Evolutionary conservation across 2,113 vertebrate species (phyloP), one percentile per base, ranked within the genome.

Genomic region (Saguinus imperator): DNA sequence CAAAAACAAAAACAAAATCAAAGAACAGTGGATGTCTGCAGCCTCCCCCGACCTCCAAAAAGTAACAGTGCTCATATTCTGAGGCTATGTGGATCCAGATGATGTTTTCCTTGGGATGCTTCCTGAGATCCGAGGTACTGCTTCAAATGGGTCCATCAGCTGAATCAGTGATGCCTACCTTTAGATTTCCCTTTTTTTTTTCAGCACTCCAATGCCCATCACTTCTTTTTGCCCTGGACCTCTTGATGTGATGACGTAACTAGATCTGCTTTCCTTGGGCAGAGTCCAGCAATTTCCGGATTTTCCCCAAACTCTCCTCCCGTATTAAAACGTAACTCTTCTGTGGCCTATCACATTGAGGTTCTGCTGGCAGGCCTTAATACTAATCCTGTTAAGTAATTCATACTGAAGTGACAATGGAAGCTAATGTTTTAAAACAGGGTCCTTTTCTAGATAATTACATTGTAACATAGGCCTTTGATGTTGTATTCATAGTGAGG

Each of bases 401-500:
- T 76, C n/a, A 95, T 90, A 89, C 11, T 43, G 57, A 82, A 18
- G 35, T 57, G 17, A 3, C 70, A 91, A 66, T 64, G 58, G 50
- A 88, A 93, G 64, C 77, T 25, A 80, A 27, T 35, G 11, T 10
- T 92, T 86, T 45, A 75, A 94, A 94, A 83, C 13, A 80, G 20
- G 10, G 66, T 77, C 25, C 21, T 72, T 64, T 95, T 61, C 55
- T 80, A 82, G 8, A 52, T 48, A 76, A 86, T 87, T 91, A 91
- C 43, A 85, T 66, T 83, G 18, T 95, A 73, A 55, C 32, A 61
- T 57, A 32, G 13, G 7, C 52, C 8, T 70, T 80, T 87, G 20
- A 61, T 81, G n/a, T 35, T 91, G 95, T 93, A 87, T 85, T 11
- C 29, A 58, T 72, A 92, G 87, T n/a, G 43, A 91, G n/a, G 35